These are phyloP conservation scores for Rhea pennata DNA, from an alignment of 2,113 vertebrate species.

Conservation along the genomic window DNA sequence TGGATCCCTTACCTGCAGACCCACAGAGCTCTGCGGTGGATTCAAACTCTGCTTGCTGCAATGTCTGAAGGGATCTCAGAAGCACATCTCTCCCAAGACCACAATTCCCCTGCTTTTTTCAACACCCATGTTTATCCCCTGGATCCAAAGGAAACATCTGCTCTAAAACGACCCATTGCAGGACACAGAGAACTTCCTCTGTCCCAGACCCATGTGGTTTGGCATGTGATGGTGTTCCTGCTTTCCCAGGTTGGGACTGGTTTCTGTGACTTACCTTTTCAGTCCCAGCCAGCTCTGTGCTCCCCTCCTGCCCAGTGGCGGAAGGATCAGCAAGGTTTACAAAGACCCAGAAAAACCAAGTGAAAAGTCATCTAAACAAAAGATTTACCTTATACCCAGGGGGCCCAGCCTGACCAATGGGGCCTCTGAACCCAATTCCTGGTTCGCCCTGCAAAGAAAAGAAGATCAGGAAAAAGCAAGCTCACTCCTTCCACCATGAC, in stretches of 20 bases:
- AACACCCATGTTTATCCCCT: neutral
- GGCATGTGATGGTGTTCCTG: neutral
- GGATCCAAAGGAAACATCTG: neutral
- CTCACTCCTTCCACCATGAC: neutral
- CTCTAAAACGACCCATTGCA: neutral
- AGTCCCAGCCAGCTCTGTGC: neutral
- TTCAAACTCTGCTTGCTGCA: neutral
- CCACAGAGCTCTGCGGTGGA: neutral
- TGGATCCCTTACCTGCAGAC: neutral
- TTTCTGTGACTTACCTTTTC: neutral
- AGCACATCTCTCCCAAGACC: neutral
- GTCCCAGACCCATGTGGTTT: neutral
- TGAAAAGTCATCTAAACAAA: neutral
- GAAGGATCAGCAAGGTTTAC: neutral
- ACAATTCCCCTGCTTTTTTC: neutral
- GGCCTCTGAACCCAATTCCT: slow-evolving; percentile 86
- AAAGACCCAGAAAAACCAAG: neutral
- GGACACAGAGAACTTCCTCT: neutral
- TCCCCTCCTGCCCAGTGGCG: neutral
- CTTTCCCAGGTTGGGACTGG: neutral
- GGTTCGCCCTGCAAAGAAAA: slow-evolving; percentile 82
- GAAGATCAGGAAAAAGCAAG: neutral
- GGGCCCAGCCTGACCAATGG: slow-evolving; percentile 84
- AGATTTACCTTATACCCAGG: slow-evolving; percentile 84
- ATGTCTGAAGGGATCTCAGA: neutral